Evolutionary conservation across 1,140 invertebrate genomes (phyloP).

Genomic region (Bemisia tabaci): DNA sequence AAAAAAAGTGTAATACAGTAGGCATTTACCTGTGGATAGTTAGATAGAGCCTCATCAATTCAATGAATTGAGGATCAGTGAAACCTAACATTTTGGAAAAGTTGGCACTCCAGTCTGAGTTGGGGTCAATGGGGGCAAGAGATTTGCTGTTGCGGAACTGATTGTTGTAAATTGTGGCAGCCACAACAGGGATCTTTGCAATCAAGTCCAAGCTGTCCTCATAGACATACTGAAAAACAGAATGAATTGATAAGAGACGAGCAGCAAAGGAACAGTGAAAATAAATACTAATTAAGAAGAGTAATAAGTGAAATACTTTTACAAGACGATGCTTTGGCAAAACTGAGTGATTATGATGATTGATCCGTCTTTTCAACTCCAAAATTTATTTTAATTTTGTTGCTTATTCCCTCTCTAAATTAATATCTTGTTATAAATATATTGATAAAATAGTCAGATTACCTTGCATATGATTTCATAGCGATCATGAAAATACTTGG

Average conservation of each 20-base stretch:
- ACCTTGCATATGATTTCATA: too few species aligned
- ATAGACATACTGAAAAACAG: slow-evolving; percentile 45
- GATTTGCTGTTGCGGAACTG: slow-evolving; percentile 70
- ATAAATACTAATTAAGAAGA: too few species aligned
- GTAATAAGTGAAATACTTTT: too few species aligned
- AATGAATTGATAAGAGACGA: slow-evolving; percentile 5
- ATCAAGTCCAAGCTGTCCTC: slow-evolving; percentile 95
- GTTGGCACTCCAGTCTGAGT: slow-evolving; percentile 89
- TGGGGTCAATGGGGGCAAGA: slow-evolving; percentile 73
- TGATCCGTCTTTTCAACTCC: too few species aligned
- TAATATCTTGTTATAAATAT: too few species aligned
- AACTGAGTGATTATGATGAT: too few species aligned
- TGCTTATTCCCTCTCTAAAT: too few species aligned
- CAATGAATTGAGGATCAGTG: slow-evolving; percentile 68
- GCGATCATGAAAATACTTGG: too few species aligned
- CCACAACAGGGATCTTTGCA: slow-evolving; percentile 87
- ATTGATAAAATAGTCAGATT: too few species aligned
- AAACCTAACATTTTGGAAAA: slow-evolving; percentile 88
- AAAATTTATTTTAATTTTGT: too few species aligned
- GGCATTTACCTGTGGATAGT: slow-evolving; percentile 70
- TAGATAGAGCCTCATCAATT: slow-evolving; percentile 87
- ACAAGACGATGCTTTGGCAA: too few species aligned
- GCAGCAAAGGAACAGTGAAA: slow-evolving; percentile 18
- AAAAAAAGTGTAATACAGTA: too few species aligned
- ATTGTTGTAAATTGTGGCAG: slow-evolving; percentile 89